Base-by-base conservation (phyloP, 2,888 invertebrate genomes). In the Drosophila pseudotalamancana region DNA sequence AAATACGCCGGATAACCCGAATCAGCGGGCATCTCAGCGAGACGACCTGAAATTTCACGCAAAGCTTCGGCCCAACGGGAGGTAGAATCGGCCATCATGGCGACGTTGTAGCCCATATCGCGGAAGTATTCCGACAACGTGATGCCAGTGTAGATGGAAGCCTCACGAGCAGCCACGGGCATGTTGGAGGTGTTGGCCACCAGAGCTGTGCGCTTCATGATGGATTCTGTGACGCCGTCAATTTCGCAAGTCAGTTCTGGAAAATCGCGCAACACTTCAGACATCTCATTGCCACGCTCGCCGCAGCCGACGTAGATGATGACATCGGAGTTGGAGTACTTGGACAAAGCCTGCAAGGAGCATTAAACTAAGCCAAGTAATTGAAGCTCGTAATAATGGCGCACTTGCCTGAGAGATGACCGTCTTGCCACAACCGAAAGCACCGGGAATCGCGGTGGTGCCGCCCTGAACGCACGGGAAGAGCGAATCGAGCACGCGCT, bases 81-180 rank as follows among this genome's bases (percentile, higher is more conserved):
- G 6, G 99, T 99, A 4, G 99, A 99, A 92, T 99, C 99, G 37
- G 99, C 99, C 99, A 99, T 99, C 99, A 99, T 99, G 75, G 99
- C 98, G 48, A 99, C 99, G 92, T 99, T 97, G 94, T 98, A 98
- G 89, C 99, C 99, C 99, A 99, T 99, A 92, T 97, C 97, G 77
- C 97, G 95, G 96, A 99, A 99, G 93, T 99, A 99, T 92, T 99
- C 99, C 11, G 99, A 98, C 9, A 99, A 93, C 0, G 99, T 99
- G 92, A 99, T 99, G 93, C 98, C 98, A 53, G 99, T 99, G 92
- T 99, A 99, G 91, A 99, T 99, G 91, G 99, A 99, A 67, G 99
- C 99, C 93, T 99, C 99, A 91, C 99, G 95, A 91, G 99, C 99
- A 85, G 99, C 99, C 59, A 99, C 99, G 87, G 99, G 99, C 99